Evolutionary conservation across 2,888 invertebrate species (phyloP).

Genomic region (Limenitis camilla): DNA sequence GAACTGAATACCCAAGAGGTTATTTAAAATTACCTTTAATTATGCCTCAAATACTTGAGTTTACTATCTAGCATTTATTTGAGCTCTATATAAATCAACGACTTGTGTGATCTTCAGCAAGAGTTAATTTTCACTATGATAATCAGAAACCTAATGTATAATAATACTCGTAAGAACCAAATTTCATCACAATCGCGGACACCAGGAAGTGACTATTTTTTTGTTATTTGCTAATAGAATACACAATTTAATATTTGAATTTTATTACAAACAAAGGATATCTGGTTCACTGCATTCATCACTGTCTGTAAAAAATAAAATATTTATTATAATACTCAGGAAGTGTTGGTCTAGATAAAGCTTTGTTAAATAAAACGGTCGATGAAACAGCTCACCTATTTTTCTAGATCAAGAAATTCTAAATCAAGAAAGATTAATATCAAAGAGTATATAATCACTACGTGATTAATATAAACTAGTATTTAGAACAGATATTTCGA

Average conservation of each 20-base stretch:
- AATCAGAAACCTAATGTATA: not conserved
- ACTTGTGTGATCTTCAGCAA: no score
- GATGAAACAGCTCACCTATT: slow-evolving; percentile 1
- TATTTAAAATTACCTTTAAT: no score
- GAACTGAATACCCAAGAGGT: no score
- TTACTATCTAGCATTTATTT: not conserved
- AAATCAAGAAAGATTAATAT: no score
- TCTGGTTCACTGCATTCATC: not conserved
- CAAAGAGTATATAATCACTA: no score
- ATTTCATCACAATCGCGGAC: no score
- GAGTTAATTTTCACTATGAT: not conserved
- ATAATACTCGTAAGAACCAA: no score
- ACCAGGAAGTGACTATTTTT: no score
- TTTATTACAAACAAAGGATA: not conserved
- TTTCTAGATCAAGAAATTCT: not conserved
- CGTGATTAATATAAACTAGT: no score
- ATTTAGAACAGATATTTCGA: no score
- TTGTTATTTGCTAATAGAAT: not conserved
- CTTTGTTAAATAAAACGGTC: slow-evolving; percentile 7
- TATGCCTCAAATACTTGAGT: not conserved
- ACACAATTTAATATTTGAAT: not conserved
- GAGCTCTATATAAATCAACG: no score
- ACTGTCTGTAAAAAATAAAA: not conserved
- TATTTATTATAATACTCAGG: not conserved
- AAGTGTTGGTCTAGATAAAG: slow-evolving; percentile 4